Evolutionary conservation across 2,113 vertebrate species (phyloP), one percentile per base, ranked within the genome.

Genomic region (Laticauda colubrina): DNA sequence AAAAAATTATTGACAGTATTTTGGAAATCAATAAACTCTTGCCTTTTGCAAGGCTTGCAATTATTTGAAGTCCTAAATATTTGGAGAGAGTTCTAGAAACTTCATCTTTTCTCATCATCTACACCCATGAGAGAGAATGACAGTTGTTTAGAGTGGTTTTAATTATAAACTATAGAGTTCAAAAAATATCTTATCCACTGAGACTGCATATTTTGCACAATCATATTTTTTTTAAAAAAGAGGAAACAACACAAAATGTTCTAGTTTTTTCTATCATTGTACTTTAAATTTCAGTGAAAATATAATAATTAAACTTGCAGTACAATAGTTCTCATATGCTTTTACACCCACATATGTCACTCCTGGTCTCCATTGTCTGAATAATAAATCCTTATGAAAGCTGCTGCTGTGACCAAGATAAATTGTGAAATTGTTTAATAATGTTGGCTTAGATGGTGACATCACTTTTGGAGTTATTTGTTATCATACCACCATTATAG

Each of bases 361-460:
- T 94, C 91, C 69, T 92, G 24, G 91, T 93, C 69, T 94, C 93
- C 87, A 64, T 43, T 96, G 93, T 94, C 93, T 95, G 94, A 91
- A 96, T 96, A 96, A 96, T 96, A 96, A 96, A 96, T 96, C 95
- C 95, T 97, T 97, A 96, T 96, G 95, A 96, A 97, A 96, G 92
- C 96, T 96, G 93, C 96, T 94, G 96, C 93, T 93, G 94, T 5
- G 0, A 93, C 94, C 93, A 94, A 96, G 93, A 96, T 94, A 94
- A 94, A 85, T 96, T 96, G 96, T 96, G 95, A 96, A 96, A 96
- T 95, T 95, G 87, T 96, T 97, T 95, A 96, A 97, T 96, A 97
- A 96, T 96, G 95, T 96, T 96, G 96, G 96, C 54, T 96, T 93
- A 95, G 95, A 93, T 95, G 94, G 94, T 96, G 96, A 96, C 94